These are phyloP conservation scores for Cettia cetti DNA, from an alignment of 2,113 vertebrate species.

Conservation along the genomic window DNA sequence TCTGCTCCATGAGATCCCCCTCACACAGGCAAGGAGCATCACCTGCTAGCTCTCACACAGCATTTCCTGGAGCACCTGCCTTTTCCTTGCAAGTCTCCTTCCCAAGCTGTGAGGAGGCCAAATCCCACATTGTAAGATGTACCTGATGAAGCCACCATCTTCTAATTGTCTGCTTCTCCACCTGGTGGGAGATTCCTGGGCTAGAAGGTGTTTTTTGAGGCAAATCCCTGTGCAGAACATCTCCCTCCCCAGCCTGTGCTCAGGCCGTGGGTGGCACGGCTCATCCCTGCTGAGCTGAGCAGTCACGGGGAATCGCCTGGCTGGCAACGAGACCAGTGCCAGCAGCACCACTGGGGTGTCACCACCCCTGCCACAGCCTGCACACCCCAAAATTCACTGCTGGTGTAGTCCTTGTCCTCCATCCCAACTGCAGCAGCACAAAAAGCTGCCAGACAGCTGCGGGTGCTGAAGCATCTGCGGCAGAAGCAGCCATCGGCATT, in stretches of 20 bases:
- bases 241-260: background rate
- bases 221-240: background rate
- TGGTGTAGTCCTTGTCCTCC: background rate
- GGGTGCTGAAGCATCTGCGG: background rate
- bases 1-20: background rate
- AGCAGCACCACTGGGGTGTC: background rate
- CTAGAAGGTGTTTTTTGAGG: background rate
- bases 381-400: background rate
- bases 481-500: background rate
- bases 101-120: background rate
- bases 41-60: background rate
- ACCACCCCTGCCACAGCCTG: background rate
- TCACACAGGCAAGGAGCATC: background rate
- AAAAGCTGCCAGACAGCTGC: background rate
- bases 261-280: background rate
- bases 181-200: rapidly evolving
- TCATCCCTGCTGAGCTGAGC: background rate
- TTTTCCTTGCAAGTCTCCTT: background rate
- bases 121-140: background rate
- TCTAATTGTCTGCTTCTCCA: background rate
- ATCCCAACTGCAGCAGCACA: background rate
- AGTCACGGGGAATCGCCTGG: background rate
- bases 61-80: background rate
- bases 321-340: background rate
- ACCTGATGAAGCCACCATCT: background rate